phyloP scores from a whole-genome alignment of 2,797 vertebrate species.

The Podargus strigoides region DNA sequence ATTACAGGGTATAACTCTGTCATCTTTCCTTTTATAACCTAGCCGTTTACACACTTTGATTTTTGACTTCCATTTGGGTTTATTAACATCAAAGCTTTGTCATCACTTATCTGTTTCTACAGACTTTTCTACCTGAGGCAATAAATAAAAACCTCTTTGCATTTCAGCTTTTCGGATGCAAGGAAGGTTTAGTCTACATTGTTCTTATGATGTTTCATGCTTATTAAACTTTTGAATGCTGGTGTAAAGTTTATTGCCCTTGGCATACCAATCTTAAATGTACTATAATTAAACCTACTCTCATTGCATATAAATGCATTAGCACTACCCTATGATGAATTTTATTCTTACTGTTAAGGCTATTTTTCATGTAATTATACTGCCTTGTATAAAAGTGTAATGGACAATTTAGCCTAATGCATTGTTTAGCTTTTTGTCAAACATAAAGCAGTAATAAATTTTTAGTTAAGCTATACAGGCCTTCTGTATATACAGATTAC shows the following conservation, averaged over 20 bases:
- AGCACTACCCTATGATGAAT: constrained; percentile 34
- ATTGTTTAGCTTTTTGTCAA: constrained; percentile 38
- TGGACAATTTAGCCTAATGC: constrained; percentile 38
- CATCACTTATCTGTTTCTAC: constrained; percentile 76
- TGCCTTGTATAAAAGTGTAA: constrained; percentile 27
- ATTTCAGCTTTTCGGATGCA: constrained; percentile 69
- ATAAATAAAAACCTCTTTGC: constrained; percentile 70
- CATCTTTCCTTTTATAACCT: constrained; percentile 79
- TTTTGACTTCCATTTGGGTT: constrained; percentile 80
- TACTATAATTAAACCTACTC: constrained; percentile 62
- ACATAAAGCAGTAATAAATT: constrained; percentile 24
- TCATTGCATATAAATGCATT: constrained; percentile 47
- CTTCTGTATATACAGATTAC: neutral
- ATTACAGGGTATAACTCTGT: constrained; percentile 78
- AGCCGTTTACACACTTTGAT: constrained; percentile 78
- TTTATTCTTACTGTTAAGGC: constrained; percentile 45
- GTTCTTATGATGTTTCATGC: constrained; percentile 63
- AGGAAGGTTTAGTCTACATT: constrained; percentile 67
- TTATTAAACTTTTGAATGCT: constrained; percentile 66
- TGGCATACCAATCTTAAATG: constrained; percentile 54
- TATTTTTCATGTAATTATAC: constrained; percentile 48
- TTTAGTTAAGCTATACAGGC: constrained; percentile 1
- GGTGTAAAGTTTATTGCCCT: constrained; percentile 69
- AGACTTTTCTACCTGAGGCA: constrained; percentile 74
- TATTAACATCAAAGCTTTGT: constrained; percentile 84